Base-by-base conservation (phyloP, 1,140 invertebrate species). In the Vanessa atalanta region DNA sequence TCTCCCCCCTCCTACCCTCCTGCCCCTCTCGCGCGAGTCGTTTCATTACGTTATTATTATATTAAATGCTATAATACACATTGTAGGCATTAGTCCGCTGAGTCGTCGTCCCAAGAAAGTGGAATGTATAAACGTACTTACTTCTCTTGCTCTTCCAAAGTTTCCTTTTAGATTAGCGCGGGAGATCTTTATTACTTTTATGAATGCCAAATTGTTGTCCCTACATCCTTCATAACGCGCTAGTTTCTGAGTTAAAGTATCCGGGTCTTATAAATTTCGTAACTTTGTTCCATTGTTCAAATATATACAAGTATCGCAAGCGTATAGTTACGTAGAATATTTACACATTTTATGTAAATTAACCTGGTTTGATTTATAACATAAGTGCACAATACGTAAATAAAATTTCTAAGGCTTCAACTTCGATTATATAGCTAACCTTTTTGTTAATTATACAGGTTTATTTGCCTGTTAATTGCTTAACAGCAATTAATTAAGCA, bases 11-110 rank as follows among this genome's bases (percentile, higher is more conserved):
- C 47, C 65, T 73, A 61, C 73, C 77, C 66, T 48, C 76, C 75
- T 65, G 50, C 65, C 66, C 76, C 73, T 81, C 80, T 74, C 84
- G 73, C 87, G 80, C 82, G 82, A 90, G 89, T 88, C 86, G 88
- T 91, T 92, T 91, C 88, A 91, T 91, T 92, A 92, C 88, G 86
- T 91, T 91, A 92, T 92, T 91, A 91, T 91, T 89, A 92, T 91
- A 92, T 92, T 92, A 92, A 92, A 91, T 87, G 90, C 87, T 91
- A 89, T 90, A 91, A 90, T 90, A 88, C 88, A 89, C 88, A 89
- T 90, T 92, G 89, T 91, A 84, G 84, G 88, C 87, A 88, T 92
- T 91, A 92, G 88, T 88, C 87, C 73, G 83, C 83, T 76, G 83
- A 83, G 83, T 83, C 84, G 81, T 78, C 75, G 79, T 80, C 83